A percentile compares a stretch with the other conserved stretches of the same genome.
Conservation (phyloP, 2,113 vertebrate species). For the Panthera uncia region DNA sequence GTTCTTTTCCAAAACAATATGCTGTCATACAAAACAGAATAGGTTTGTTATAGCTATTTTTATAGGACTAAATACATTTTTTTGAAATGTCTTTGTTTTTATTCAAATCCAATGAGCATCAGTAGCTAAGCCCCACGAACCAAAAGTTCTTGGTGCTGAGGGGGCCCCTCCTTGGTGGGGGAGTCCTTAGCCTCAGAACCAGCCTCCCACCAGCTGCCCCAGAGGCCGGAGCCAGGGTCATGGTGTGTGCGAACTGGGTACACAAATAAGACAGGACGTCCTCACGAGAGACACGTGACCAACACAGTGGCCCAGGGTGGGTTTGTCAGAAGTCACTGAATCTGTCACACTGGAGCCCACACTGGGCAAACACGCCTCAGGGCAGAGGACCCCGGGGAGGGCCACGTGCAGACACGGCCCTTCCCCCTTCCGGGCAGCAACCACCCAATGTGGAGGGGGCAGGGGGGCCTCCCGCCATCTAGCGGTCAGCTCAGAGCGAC, state of each 20-base stretch:
- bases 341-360: not conserved
- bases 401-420: not conserved
- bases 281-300: not conserved
- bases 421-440: not conserved
- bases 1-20: not conserved
- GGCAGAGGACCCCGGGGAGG: not conserved
- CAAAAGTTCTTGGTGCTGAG: not conserved
- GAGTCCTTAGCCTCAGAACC: not conserved
- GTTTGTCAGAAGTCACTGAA: accelerated
- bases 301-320: accelerated
- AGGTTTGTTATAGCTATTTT: not conserved
- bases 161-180: not conserved
- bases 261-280: accelerated
- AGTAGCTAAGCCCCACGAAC: accelerated
- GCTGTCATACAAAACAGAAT: not conserved
- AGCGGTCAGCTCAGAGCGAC: accelerated
- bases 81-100: not conserved
- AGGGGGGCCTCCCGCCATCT: not conserved
- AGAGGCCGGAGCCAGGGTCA: not conserved
- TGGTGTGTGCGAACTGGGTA: accelerated
- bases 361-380: not conserved
- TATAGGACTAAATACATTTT: accelerated
- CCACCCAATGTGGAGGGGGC: not conserved
- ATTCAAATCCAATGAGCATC: accelerated
- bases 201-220: not conserved